A percentile compares a stretch with the other conserved stretches of the same genome.
These are phyloP conservation scores for Xestia rhomboidea DNA, from an alignment of 2,888 invertebrate genomes.

Conservation along the genomic window DNA sequence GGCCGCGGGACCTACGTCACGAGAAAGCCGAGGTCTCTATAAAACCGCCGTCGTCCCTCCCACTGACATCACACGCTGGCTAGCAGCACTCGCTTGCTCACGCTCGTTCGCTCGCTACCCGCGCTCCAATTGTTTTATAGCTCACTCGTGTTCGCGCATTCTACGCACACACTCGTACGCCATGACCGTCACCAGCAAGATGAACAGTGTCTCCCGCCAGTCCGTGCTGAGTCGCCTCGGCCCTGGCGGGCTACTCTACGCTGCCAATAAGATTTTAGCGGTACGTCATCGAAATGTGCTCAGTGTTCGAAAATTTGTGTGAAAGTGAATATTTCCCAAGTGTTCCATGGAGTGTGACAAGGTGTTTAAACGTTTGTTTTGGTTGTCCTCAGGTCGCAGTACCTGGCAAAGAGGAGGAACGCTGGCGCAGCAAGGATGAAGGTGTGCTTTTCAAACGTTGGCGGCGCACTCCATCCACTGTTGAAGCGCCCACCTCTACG, in stretches of 20 bases:
- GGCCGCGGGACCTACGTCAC: slow-evolving; percentile 83
- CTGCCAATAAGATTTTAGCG: slow-evolving; percentile 89
- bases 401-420: slow-evolving; percentile 88
- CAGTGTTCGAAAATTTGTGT: slow-evolving; percentile 69
- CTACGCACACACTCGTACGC: slow-evolving; percentile 78
- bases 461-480: slow-evolving; percentile 81
- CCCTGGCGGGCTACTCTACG: slow-evolving; percentile 88
- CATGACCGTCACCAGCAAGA: slow-evolving; percentile 90
- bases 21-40: slow-evolving; percentile 88
- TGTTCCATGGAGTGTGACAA: slow-evolving; percentile 74
- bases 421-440: slow-evolving; percentile 87
- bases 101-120: slow-evolving; percentile 80
- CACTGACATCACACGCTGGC: slow-evolving; percentile 85
- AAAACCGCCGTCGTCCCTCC: slow-evolving; percentile 84
- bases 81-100: slow-evolving; percentile 79
- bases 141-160: slow-evolving; percentile 81
- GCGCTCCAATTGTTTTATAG: slow-evolving; percentile 75
- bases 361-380: slow-evolving; percentile 84
- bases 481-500: slow-evolving; percentile 74
- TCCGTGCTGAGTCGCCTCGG: slow-evolving; percentile 87
- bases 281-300: slow-evolving; percentile 84
- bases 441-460: slow-evolving; percentile 87
- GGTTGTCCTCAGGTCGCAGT: slow-evolving; percentile 89
- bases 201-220: slow-evolving; percentile 90
- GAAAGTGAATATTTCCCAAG: slow-evolving; percentile 73